phyloP scores from a whole-genome alignment of 2,888 invertebrate genomes.

The Arctia plantaginis region DNA sequence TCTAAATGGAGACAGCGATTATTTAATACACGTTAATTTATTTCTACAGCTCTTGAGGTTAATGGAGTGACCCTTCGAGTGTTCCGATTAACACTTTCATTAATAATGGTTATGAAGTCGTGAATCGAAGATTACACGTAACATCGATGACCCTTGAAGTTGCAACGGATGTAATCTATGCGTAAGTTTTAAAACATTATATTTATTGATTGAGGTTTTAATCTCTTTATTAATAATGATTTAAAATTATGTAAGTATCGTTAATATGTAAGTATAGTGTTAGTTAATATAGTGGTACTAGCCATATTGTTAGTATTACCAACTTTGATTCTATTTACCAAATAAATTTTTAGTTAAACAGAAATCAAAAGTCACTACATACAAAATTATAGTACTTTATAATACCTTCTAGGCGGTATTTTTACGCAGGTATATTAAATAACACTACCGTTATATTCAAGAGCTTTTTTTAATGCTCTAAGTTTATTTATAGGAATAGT shows the following conservation, averaged over 20 bases:
- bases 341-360: too few relatives aligned
- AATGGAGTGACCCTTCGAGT: constrained; percentile 34
- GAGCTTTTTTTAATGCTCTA: too few relatives aligned
- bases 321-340: too few relatives aligned
- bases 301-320: too few relatives aligned
- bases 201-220: constrained; percentile 11
- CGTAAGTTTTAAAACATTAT: neutral
- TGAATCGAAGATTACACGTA: constrained; percentile 27
- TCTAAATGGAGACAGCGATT: constrained; percentile 5
- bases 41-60: constrained; percentile 27
- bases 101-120: constrained; percentile 25
- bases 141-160: constrained; percentile 37
- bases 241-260: neutral
- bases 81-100: constrained; percentile 29
- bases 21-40: constrained; percentile 1
- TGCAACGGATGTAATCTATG: constrained; percentile 14
- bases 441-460: too few relatives aligned
- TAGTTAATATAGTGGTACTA: too few relatives aligned
- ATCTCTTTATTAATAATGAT: constrained; percentile 17
- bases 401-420: too few relatives aligned
- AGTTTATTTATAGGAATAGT: too few relatives aligned
- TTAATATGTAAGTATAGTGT: neutral
- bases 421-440: too few relatives aligned
- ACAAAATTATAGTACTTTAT: too few relatives aligned
- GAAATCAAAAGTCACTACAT: too few relatives aligned